These are phyloP conservation scores for Serranus cabrilla DNA, from an alignment of 2,797 vertebrate genomes.

Conservation along the genomic window DNA sequence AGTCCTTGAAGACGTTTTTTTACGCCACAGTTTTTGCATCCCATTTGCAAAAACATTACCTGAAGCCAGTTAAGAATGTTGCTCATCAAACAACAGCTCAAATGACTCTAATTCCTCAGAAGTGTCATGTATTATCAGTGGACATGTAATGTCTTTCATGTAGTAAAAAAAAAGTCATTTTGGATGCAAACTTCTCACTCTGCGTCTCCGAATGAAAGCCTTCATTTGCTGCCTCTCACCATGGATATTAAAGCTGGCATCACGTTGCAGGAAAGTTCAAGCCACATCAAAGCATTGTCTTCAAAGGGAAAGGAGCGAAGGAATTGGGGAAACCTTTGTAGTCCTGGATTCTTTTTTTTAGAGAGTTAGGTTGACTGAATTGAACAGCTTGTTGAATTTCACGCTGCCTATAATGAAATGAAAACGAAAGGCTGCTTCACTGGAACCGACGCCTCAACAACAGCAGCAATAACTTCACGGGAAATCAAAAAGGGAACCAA, in stretches of 20 bases:
- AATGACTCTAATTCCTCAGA: conserved; percentile 1
- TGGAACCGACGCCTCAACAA: conserved; percentile 7
- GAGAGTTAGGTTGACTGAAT: conserved; percentile 22
- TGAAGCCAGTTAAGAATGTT: conserved; percentile 5
- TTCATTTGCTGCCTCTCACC: conserved; percentile 49
- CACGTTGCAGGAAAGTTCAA: conserved; percentile 55
- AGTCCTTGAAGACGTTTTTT: not conserved
- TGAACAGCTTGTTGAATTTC: conserved; percentile 36
- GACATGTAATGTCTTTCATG: conserved; percentile 31
- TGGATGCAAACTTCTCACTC: conserved; percentile 40
- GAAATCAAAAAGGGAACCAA: conserved; percentile 68
- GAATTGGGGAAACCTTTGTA: conserved; percentile 65
- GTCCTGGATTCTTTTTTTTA: conserved; percentile 35
- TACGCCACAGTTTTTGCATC: not conserved
- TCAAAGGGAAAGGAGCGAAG: conserved; percentile 58
- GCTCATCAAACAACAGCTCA: conserved; percentile 26
- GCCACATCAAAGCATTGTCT: conserved; percentile 74
- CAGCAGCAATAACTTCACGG: conserved; percentile 42
- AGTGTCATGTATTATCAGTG: conserved; percentile 18
- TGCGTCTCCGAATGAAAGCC: conserved; percentile 18
- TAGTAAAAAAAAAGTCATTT: conserved; percentile 23
- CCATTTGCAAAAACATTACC: conserved; percentile 20
- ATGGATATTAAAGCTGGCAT: conserved; percentile 58
- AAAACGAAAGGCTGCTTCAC: conserved; percentile 25
- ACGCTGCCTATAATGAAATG: conserved; percentile 16